Percentiles rank a stretch among this genome's conserved stretches.
phyloP scores from a whole-genome alignment of 2,797 vertebrate genomes.

The Pelodytes ibericus region DNA sequence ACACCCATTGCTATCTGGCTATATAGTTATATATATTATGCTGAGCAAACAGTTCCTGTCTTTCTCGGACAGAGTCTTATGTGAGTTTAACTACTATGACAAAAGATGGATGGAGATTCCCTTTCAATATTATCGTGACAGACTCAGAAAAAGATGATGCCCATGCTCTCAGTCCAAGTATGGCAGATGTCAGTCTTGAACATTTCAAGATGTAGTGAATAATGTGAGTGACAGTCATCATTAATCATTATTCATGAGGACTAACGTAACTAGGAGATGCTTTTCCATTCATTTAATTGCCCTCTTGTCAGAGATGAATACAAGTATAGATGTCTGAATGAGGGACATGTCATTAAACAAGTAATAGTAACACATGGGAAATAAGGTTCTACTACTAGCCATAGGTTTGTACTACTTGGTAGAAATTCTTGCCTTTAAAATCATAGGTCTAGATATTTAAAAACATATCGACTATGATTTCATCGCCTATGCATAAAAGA shows the following conservation, averaged over 20 bases:
- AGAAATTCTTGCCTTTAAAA: too few relatives aligned
- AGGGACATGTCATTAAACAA: slow-evolving; percentile 39
- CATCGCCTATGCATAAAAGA: too few relatives aligned
- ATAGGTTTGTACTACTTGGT: slow-evolving; percentile 34
- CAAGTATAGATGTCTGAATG: slow-evolving; percentile 40
- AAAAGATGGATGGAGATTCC: slow-evolving; percentile 20
- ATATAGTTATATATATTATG: not conserved
- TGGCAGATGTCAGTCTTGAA: slow-evolving; percentile 48
- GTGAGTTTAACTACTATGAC: slow-evolving; percentile 21
- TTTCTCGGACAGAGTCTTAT: slow-evolving; percentile 20
- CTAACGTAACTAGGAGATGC: slow-evolving; percentile 20
- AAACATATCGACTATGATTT: too few relatives aligned
- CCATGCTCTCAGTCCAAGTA: not conserved
- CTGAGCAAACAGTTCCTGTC: slow-evolving; percentile 5
- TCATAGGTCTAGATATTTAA: too few relatives aligned
- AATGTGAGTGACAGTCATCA: slow-evolving; percentile 49
- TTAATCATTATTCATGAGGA: slow-evolving; percentile 43
- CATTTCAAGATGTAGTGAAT: slow-evolving; percentile 29
- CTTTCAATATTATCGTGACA: slow-evolving; percentile 44
- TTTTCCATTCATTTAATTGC: slow-evolving; percentile 37
- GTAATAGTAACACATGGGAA: slow-evolving; percentile 33
- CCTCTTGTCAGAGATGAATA: slow-evolving; percentile 20
- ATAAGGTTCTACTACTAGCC: slow-evolving; percentile 20
- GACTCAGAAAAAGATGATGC: slow-evolving; percentile 4
- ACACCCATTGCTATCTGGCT: not conserved